Evolutionary conservation across 53 echinoderm and acorn worm genomes (phyloP), one percentile per base, ranked within the genome.

Genomic region (Stichopus horrens): DNA sequence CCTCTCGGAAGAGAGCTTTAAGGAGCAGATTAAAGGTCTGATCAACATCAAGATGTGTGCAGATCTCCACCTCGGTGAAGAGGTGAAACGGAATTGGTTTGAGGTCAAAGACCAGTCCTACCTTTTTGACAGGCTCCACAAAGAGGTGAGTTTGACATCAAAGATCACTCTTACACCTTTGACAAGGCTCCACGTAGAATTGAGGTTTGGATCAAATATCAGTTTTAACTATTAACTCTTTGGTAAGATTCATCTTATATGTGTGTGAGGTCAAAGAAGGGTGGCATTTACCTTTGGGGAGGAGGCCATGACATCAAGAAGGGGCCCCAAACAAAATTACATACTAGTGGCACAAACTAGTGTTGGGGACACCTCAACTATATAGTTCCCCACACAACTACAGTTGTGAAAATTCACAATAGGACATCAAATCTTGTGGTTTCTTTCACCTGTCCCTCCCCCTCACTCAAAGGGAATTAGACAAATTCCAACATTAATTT

Each of bases 11-110:
- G 92, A 90, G 13, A 91, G 88, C 73, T 99, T 94, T 84, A 56
- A 91, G 59, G 92, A 89, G 13, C 93, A 94, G 65, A 84, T 99
- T 56, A 90, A 99, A 53, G 94, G 96, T 6, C 88, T 99, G 79
- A 94, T 99, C 88, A 99, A 90, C 79, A 83, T 95, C 85, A 94
- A 96, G 74, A 94, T 91, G 76, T 94, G 95, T 74, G 96, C 86
- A 5, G 99, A 99, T 59, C 86, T 90, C n/a, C 90, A 93, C 8
- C 91, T 99, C 0, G 92, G 89, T 21, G 99, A 99, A 66, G 99
- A 99, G 92, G 96, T 95, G 53, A 92, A 92, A 73, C 89, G 94
- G 59, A 99, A 96, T 89, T 99, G 99, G 99, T 89, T 86, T 74
- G 96, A 96, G 73, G 90, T 99, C 52, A 74, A 90, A 37, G 89